Evolutionary conservation across 2,113 vertebrate species (phyloP).

Genomic region (Heptranchias perlo): DNA sequence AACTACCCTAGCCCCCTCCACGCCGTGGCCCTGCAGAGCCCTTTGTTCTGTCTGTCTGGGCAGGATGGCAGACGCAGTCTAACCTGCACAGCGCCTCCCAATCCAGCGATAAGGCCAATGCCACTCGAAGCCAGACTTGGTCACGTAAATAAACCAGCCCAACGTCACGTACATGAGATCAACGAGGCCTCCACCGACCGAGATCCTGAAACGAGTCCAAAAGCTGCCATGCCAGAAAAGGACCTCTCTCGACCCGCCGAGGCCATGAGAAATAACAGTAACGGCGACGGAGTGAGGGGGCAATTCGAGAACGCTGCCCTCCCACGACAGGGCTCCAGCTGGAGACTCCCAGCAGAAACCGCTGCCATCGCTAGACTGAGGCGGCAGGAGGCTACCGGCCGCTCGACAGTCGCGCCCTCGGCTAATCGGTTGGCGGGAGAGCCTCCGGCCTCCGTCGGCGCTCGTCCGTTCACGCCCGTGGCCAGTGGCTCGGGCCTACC

Average conservation of each 20-base stretch:
- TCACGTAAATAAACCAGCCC: slow-evolving; percentile 73
- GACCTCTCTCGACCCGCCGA: slow-evolving; percentile 42
- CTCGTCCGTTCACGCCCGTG: too few relatives aligned
- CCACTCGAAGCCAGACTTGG: slow-evolving; percentile 52
- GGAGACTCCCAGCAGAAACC: not conserved
- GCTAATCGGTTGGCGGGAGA: not conserved
- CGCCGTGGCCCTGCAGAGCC: slow-evolving; percentile 87
- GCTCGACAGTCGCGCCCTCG: too few relatives aligned
- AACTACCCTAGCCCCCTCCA: slow-evolving; percentile 88
- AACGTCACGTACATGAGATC: slow-evolving; percentile 55
- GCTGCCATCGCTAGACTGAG: too few relatives aligned
- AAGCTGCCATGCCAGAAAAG: slow-evolving; percentile 42
- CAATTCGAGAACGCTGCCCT: rapidly evolving
- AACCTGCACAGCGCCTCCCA: slow-evolving; percentile 22
- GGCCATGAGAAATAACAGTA: slow-evolving; percentile 48
- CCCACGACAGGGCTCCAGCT: too few relatives aligned
- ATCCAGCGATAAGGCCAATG: slow-evolving; percentile 38
- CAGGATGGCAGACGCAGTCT: slow-evolving; percentile 43
- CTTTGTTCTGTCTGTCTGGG: slow-evolving; percentile 67
- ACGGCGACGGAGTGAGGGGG: not conserved
- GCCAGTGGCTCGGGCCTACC: not conserved
- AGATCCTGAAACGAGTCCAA: slow-evolving; percentile 43
- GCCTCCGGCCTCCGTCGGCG: not conserved
- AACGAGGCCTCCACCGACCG: slow-evolving; percentile 42
- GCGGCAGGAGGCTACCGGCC: not conserved